Evolutionary conservation across 2,888 invertebrate species (phyloP).

Genomic region (Rambutsinella grinnellia): DNA sequence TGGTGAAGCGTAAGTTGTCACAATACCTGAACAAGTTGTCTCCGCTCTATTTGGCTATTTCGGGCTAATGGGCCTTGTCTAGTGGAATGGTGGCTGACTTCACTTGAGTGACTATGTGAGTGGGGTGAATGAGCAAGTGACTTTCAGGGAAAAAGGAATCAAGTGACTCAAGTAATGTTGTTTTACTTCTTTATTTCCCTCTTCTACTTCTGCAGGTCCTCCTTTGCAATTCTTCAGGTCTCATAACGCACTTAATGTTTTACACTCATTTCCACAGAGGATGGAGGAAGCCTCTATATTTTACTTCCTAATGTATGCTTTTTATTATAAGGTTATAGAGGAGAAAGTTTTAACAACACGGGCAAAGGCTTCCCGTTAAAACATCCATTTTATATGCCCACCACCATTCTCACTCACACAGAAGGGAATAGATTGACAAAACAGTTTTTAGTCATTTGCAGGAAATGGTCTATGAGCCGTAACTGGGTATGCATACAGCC

Average conservation of each 20-base stretch:
- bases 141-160: neutral
- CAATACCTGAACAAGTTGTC: conserved; percentile 29
- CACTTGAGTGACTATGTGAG: conserved; percentile 30
- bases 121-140: conserved; percentile 28
- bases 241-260: conserved; percentile 23
- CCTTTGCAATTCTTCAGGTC: conserved; percentile 21
- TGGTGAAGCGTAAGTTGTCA: conserved; percentile 17
- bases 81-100: conserved; percentile 35
- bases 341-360: too few species aligned
- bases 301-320: too few species aligned
- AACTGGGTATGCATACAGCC: conserved; percentile 52
- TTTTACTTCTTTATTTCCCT: conserved; percentile 26
- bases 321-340: too few species aligned
- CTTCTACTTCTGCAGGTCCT: neutral
- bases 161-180: neutral
- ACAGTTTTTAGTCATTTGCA: conserved; percentile 28
- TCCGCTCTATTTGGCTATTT: conserved; percentile 35
- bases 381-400: too few species aligned
- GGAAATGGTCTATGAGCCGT: conserved; percentile 53
- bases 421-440: conserved; percentile 8
- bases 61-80: conserved; percentile 42
- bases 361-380: too few species aligned
- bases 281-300: neutral
- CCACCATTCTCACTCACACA: too few species aligned
- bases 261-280: conserved; percentile 11